Base-by-base conservation (phyloP, 1,140 invertebrate species). In the Homalodisca vitripennis region DNA sequence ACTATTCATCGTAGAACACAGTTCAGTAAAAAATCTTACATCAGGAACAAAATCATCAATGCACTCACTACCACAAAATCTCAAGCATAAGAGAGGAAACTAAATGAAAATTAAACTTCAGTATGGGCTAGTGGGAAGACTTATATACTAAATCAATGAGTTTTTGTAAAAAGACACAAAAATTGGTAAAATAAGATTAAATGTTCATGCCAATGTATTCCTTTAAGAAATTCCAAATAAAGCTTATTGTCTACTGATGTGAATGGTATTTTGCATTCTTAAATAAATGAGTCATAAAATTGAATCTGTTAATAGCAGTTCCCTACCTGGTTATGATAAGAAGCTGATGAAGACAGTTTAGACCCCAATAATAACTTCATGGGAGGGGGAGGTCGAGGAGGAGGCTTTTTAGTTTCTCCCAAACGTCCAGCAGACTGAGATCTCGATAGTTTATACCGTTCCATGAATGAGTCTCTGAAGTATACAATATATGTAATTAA, bases 381-480 rank as follows among this genome's bases (percentile, higher is more conserved):
- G 47, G 83, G 83, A 64, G 83, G 83, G 66, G 83, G 83, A 20
- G 83, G 83, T 22, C 82, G 75, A 6, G 83, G 83, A 22, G 83
- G 83, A 20, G 83, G 81, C 68, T 81, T 82, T 71, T 82, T 84
- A 72, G 82, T 84, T 24, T 51, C 47, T 13, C 46, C 30, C 30
- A 67, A 60, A 46, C 66, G 64, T 30, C 63, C 55, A 24, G 57
- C 30, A 24, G 63, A 66, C 22, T 66, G 63, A 22, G 63, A 66
- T 22, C 63, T 32, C 10, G 63, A 17, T 27, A 66, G 41, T 66
- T 66, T 66, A 27, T 27, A 60, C 13, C 24, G 22, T 30, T 60
- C 55, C 14, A 60, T n/a, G n/a, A n/a, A n/a, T n/a, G n/a, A n/a
- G n/a, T n/a, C n/a, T n/a, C n/a, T n/a, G n/a, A n/a, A n/a, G n/a